phyloP scores from a whole-genome alignment of 2,797 vertebrate species.

The Pangasius sanitwongsei region DNA sequence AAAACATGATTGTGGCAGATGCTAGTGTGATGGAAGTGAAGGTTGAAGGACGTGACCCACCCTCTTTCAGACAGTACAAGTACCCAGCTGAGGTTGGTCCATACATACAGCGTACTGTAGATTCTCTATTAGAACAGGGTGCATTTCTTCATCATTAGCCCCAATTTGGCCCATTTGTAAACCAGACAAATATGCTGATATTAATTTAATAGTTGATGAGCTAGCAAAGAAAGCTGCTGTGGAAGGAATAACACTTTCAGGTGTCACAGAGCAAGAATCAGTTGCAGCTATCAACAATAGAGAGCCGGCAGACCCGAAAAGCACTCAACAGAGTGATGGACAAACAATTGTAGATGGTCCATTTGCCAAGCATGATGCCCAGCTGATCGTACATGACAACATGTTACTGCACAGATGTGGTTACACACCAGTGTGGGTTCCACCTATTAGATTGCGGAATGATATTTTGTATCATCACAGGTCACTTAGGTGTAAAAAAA shows the following conservation, averaged over 20 bases:
- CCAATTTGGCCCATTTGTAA: too few species aligned
- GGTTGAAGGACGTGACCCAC: background rate
- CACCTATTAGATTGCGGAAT: background rate
- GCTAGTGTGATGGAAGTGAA: background rate
- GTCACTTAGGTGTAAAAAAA: background rate
- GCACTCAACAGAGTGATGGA: background rate
- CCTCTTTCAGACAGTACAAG: background rate
- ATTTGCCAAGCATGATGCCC: background rate
- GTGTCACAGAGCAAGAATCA: background rate
- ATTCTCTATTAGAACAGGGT: background rate
- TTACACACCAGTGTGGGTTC: background rate
- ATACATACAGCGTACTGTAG: background rate
- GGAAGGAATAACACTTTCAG: background rate
- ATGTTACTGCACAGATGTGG: conserved; percentile 9
- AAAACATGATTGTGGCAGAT: background rate
- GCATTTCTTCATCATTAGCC: background rate
- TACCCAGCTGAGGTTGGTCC: background rate
- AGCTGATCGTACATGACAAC: background rate
- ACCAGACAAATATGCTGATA: background rate
- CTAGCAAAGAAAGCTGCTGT: background rate
- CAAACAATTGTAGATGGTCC: background rate
- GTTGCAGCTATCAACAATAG: background rate
- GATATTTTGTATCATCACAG: conserved; percentile 16
- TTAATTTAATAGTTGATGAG: background rate
- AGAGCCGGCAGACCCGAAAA: background rate